phyloP scores from a whole-genome alignment of 1,140 invertebrate species.

The Pristionchus pacificus region DNA sequence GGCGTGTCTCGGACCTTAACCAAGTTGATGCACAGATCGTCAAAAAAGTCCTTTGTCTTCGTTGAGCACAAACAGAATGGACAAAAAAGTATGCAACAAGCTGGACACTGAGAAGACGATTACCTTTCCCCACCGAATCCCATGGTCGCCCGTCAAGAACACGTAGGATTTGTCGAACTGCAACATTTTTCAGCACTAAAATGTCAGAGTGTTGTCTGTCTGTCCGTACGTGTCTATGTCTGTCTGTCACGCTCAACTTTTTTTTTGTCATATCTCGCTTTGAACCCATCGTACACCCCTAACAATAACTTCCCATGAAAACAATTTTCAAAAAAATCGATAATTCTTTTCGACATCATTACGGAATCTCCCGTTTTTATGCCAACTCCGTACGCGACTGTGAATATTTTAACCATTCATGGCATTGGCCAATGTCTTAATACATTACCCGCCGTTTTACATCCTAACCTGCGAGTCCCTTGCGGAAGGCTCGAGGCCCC shows the following conservation, averaged over 20 bases:
- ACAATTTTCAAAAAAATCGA: no score
- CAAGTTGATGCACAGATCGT: no score
- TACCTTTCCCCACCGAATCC: background rate
- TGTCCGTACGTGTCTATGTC: no score
- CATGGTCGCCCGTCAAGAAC: background rate
- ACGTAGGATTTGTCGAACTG: background rate
- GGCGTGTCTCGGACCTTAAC: no score
- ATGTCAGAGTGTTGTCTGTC: no score
- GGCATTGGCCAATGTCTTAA: background rate
- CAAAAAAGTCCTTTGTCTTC: no score
- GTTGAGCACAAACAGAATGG: no score
- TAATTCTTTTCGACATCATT: no score
- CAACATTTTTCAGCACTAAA: background rate
- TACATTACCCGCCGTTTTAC: background rate
- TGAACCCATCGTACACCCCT: background rate
- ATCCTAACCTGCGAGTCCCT: background rate
- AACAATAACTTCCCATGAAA: no score
- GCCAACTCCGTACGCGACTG: background rate
- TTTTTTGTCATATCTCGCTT: background rate
- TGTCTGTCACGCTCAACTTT: background rate
- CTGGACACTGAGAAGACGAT: no score
- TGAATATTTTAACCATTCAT: background rate
- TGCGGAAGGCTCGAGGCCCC: background rate
- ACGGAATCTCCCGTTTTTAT: background rate
- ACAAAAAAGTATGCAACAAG: no score